phyloP scores from a whole-genome alignment of 2,113 vertebrate genomes.

The Pangasianodon hypophthalmus region DNA sequence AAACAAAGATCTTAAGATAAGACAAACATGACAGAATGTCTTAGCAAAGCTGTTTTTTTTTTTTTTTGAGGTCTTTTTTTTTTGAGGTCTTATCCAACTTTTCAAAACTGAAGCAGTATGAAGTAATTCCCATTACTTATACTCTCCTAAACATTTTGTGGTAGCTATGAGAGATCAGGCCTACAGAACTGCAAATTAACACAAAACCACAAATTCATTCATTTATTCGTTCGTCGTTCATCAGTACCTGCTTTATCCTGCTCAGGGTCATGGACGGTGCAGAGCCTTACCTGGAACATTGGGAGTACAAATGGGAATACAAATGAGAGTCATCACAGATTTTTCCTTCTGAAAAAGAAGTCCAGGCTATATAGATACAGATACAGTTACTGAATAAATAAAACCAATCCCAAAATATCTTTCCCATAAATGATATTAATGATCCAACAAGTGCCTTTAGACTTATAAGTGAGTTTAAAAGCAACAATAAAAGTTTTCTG shows the following conservation, averaged over 20 bases:
- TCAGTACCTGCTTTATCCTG: neutral
- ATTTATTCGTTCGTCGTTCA: neutral
- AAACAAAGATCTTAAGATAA: neutral
- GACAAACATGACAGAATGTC: neutral
- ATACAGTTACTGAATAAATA: neutral
- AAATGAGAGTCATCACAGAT: neutral
- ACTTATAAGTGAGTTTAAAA: neutral
- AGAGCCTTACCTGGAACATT: neutral
- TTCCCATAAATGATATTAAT: neutral
- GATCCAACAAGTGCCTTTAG: neutral
- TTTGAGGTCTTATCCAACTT: neutral
- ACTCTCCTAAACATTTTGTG: neutral
- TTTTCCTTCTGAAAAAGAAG: neutral
- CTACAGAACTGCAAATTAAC: neutral
- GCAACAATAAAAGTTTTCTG: neutral
- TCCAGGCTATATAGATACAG: neutral
- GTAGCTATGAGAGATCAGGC: neutral
- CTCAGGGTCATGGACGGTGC: neutral
- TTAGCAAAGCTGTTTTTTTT: no score
- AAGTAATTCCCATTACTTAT: neutral
- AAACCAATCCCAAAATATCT: neutral
- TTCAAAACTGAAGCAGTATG: neutral
- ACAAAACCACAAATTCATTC: neutral
- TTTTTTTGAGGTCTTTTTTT: neutral
- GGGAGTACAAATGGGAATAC: no score